A percentile compares a stretch with the other conserved stretches of the same genome.
These are phyloP conservation scores for Hydrozoanthus gracilis DNA, from an alignment of 92 coral and sea anemone species.

Conservation along the genomic window DNA sequence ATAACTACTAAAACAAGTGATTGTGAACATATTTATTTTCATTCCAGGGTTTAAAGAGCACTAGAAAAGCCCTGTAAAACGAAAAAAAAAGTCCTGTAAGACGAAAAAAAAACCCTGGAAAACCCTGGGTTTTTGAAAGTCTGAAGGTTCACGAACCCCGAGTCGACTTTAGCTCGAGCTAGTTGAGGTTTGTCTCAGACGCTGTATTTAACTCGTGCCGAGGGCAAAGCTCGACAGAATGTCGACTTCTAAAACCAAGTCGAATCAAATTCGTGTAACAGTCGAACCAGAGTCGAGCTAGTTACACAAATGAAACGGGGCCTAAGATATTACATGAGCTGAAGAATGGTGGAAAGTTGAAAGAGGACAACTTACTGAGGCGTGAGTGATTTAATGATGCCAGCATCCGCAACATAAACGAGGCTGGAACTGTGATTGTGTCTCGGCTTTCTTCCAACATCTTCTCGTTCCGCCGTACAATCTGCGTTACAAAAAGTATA, in stretches of 20 bases:
- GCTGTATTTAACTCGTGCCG: too few relatives aligned
- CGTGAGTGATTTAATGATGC: slow-evolving; percentile 91
- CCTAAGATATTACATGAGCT: not conserved
- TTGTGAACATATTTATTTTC: too few relatives aligned
- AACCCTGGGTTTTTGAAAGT: too few relatives aligned
- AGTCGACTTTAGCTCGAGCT: too few relatives aligned
- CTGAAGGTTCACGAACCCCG: too few relatives aligned
- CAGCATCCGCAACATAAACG: slow-evolving; percentile 95
- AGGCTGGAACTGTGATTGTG: slow-evolving; percentile 95
- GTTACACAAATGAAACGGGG: not conserved
- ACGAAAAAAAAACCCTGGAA: not conserved
- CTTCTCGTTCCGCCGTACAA: slow-evolving; percentile 89
- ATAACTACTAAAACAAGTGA: too few relatives aligned
- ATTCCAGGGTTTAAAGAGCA: not conserved
- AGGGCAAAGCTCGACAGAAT: not conserved
- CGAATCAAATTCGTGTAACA: too few relatives aligned
- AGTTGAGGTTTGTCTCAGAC: too few relatives aligned
- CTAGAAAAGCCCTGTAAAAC: not conserved
- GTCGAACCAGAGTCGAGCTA: too few relatives aligned
- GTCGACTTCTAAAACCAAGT: not conserved
- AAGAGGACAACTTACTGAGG: slow-evolving; percentile 61
- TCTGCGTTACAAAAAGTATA: slow-evolving; percentile 47
- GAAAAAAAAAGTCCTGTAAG: not conserved
- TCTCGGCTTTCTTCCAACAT: slow-evolving; percentile 97
- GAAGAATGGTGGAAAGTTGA: not conserved